Evolutionary conservation across 2,797 vertebrate genomes (phyloP).

Genomic region (Catharus ustulatus): DNA sequence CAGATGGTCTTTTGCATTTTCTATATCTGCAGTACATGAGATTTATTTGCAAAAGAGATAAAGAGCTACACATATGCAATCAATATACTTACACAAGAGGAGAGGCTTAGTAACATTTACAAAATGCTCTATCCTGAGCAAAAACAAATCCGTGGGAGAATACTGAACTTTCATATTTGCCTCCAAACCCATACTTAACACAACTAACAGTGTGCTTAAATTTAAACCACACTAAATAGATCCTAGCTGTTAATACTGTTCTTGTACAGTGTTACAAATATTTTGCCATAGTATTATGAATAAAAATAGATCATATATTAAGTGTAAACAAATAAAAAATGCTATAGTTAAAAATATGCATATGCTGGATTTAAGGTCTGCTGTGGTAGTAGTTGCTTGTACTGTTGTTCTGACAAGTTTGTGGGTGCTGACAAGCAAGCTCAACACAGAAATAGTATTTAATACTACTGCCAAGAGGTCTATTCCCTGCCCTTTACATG

Average conservation of each 20-base stretch:
- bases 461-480: background rate
- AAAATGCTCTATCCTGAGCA: background rate
- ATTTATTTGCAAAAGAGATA: conserved; percentile 33
- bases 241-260: background rate
- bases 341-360: background rate
- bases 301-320: background rate
- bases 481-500: background rate
- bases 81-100: background rate
- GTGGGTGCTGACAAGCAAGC: background rate
- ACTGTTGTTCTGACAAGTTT: background rate
- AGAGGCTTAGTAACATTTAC: conserved; percentile 4
- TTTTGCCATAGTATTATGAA: background rate
- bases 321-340: background rate
- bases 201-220: background rate
- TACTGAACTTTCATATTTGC: background rate
- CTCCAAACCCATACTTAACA: background rate
- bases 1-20: conserved; percentile 29
- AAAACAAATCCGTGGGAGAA: background rate
- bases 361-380: background rate
- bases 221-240: background rate
- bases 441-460: background rate
- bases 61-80: conserved; percentile 12
- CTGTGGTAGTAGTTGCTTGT: background rate
- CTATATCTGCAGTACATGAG: background rate
- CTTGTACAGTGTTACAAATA: background rate